A percentile compares a stretch with the other conserved stretches of the same genome.
Evolutionary conservation across 2,888 invertebrate species (phyloP).

Genomic region (Micoletzkya japonica): DNA sequence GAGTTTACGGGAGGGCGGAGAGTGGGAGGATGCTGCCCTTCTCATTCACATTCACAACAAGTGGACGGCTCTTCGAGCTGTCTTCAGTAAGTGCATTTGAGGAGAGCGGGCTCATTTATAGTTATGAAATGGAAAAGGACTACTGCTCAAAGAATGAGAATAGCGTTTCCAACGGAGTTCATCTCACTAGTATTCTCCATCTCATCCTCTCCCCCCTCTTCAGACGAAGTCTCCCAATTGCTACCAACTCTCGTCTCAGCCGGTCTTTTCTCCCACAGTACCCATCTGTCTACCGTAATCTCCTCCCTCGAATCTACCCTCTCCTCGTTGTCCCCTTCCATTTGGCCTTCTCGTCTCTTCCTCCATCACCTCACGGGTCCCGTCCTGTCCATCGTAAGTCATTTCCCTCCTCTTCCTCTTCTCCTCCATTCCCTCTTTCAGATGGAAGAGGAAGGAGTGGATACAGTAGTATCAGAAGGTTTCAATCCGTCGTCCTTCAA

Average conservation of each 20-base stretch:
- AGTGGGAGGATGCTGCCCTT: slow-evolving; percentile 26
- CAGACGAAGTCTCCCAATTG: too few relatives aligned
- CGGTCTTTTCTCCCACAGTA: too few relatives aligned
- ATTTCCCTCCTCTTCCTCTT: neutral
- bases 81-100: slow-evolving; percentile 21
- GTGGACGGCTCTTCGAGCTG: neutral
- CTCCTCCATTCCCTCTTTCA: neutral
- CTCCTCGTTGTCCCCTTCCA: neutral
- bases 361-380: slow-evolving; percentile 21
- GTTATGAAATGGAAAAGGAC: too few relatives aligned
- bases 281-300: too few relatives aligned
- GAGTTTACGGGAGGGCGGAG: slow-evolving; percentile 22
- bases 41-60: neutral
- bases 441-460: slow-evolving; percentile 1
- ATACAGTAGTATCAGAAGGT: neutral
- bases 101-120: too few relatives aligned
- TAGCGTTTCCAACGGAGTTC: too few relatives aligned
- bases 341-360: slow-evolving; percentile 10
- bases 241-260: too few relatives aligned
- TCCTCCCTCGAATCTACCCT: too few relatives aligned
- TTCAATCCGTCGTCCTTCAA: neutral
- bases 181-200: too few relatives aligned
- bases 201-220: neutral
- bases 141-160: too few relatives aligned
- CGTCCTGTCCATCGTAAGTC: slow-evolving; percentile 9